These are phyloP conservation scores for Choloepus hoffmanni DNA, from an alignment of 2,113 vertebrate genomes.

Conservation along the genomic window DNA sequence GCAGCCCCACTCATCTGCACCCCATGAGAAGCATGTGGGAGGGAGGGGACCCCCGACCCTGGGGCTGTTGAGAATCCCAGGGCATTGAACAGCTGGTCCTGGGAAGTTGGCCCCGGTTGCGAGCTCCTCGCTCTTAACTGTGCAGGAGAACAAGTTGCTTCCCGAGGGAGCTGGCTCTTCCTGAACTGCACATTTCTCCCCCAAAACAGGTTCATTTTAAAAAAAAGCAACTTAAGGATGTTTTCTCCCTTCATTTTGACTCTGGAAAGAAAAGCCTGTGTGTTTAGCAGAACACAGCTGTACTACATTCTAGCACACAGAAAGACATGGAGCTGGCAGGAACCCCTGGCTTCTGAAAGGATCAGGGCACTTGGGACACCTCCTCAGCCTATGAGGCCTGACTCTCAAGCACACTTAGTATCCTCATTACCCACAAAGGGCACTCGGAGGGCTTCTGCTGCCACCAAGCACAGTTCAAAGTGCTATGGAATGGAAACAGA, in stretches of 20 bases:
- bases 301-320: not conserved
- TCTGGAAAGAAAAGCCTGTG: not conserved
- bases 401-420: not conserved
- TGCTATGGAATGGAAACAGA: not conserved
- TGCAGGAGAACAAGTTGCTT: not conserved
- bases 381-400: not conserved
- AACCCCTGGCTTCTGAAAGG: not conserved
- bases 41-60: not conserved
- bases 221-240: not conserved
- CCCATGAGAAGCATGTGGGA: fast-evolving
- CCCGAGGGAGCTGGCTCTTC: not conserved
- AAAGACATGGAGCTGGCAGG: not conserved
- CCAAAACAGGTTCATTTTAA: not conserved
- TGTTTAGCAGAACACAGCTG: not conserved
- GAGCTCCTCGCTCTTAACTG: not conserved
- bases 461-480: not conserved
- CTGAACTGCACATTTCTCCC: not conserved
- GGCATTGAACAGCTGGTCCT: fast-evolving
- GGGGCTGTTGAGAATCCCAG: not conserved
- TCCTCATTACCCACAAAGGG: not conserved
- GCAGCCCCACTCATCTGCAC: not conserved
- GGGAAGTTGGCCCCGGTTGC: not conserved
- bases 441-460: not conserved
- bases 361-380: not conserved
- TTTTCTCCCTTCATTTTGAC: not conserved